These are phyloP conservation scores for Lipotes vexillifer DNA, from an alignment of 2,113 vertebrate genomes.

Conservation along the genomic window DNA sequence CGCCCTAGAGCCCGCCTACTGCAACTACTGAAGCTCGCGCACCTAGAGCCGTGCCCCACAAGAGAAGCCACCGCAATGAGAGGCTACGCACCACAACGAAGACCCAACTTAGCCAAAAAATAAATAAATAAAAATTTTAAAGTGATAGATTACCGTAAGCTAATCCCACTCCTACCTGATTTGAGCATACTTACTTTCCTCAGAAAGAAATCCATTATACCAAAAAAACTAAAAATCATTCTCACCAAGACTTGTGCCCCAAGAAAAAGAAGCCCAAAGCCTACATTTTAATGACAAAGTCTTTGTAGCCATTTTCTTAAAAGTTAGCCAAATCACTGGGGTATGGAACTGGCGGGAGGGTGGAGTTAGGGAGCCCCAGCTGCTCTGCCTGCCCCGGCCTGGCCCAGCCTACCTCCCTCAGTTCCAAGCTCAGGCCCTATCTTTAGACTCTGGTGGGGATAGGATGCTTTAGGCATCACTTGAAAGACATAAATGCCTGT, in stretches of 20 bases:
- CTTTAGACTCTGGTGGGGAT: neutral
- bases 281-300: neutral
- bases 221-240: neutral
- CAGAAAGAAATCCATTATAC: neutral
- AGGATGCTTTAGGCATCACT: neutral
- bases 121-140: neutral
- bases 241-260: neutral
- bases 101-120: no score
- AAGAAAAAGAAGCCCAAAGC: neutral
- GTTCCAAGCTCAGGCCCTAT: neutral
- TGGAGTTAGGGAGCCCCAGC: no score
- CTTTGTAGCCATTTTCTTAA: neutral
- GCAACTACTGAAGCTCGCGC: no score
- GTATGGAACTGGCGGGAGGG: no score
- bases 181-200: neutral
- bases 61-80: no score
- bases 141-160: neutral
- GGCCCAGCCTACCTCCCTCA: neutral
- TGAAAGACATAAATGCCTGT: neutral
- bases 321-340: neutral
- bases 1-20: no score
- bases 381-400: neutral
- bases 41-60: no score
- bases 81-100: no score
- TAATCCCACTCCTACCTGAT: neutral